phyloP scores from a whole-genome alignment of 2,797 vertebrate species.

The Macropus fuliginosus region DNA sequence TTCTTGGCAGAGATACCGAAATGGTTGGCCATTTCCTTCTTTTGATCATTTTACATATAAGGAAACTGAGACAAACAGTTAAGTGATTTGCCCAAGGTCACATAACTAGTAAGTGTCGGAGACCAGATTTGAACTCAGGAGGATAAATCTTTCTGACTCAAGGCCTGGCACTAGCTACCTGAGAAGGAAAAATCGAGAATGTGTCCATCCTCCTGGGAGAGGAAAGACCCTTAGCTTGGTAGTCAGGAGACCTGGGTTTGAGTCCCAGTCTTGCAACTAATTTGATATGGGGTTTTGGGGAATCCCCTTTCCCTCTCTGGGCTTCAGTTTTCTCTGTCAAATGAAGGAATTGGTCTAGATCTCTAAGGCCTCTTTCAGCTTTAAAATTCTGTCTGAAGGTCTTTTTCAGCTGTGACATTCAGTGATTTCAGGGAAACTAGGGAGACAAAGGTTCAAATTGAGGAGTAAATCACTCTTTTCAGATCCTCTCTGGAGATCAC shows the following conservation, averaged over 20 bases:
- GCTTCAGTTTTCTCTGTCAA: not conserved
- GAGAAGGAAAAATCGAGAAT: not conserved
- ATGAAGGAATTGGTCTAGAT: not conserved
- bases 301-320: not conserved
- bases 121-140: not conserved
- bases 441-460: not conserved
- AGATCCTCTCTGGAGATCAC: not conserved
- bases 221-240: not conserved
- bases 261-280: not conserved
- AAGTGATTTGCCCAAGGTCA: not conserved
- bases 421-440: not conserved
- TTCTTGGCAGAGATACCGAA: too few relatives aligned
- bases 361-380: not conserved
- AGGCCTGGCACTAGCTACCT: not conserved
- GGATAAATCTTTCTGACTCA: not conserved
- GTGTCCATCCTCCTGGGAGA: not conserved
- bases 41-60: not conserved
- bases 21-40: not conserved
- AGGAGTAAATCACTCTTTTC: not conserved
- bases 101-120: not conserved
- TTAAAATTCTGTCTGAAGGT: not conserved
- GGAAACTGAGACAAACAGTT: not conserved
- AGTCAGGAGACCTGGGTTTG: not conserved
- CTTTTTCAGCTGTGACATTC: not conserved
- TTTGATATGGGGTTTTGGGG: not conserved